phyloP scores from a whole-genome alignment of 2,888 invertebrate genomes.

The Rosalia funebris region DNA sequence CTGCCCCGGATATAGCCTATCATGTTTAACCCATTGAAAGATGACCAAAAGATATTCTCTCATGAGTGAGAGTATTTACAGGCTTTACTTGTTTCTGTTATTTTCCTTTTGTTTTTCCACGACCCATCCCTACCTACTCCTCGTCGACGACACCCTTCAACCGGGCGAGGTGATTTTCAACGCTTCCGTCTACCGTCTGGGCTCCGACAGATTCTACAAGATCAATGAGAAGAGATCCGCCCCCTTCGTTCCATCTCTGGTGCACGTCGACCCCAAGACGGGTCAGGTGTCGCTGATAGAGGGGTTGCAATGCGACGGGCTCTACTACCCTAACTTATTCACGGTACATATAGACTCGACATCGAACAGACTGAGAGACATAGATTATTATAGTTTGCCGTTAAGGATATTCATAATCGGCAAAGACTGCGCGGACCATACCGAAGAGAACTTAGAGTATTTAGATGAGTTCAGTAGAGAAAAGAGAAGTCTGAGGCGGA shows the following conservation, averaged over 20 bases:
- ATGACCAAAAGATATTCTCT: constrained; percentile 51
- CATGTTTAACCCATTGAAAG: constrained; percentile 47
- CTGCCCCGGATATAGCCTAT: constrained; percentile 30
- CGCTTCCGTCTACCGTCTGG: constrained; percentile 82
- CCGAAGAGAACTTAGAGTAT: constrained; percentile 66
- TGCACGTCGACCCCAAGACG: constrained; percentile 78
- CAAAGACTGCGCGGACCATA: constrained; percentile 73
- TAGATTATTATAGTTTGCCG: constrained; percentile 85
- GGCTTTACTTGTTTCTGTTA: constrained; percentile 42
- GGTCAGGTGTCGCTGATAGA: constrained; percentile 81
- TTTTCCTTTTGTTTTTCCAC: constrained; percentile 41
- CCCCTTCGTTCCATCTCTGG: constrained; percentile 81
- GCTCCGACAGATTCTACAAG: constrained; percentile 81
- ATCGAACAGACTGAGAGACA: constrained; percentile 79
- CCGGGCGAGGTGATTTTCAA: constrained; percentile 79
- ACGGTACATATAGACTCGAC: constrained; percentile 89
- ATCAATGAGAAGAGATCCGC: constrained; percentile 85
- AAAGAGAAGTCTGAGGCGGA: constrained; percentile 40
- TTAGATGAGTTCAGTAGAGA: constrained; percentile 56
- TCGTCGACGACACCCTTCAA: constrained; percentile 62
- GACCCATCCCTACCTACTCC: constrained; percentile 55
- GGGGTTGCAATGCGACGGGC: constrained; percentile 80
- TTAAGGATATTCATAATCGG: constrained; percentile 80
- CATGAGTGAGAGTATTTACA: constrained; percentile 49
- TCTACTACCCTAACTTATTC: constrained; percentile 85